A percentile compares a stretch with the other conserved stretches of the same genome.
Evolutionary conservation across 2,888 invertebrate species (phyloP).

Genomic region (Agriopis leucophaearia): DNA sequence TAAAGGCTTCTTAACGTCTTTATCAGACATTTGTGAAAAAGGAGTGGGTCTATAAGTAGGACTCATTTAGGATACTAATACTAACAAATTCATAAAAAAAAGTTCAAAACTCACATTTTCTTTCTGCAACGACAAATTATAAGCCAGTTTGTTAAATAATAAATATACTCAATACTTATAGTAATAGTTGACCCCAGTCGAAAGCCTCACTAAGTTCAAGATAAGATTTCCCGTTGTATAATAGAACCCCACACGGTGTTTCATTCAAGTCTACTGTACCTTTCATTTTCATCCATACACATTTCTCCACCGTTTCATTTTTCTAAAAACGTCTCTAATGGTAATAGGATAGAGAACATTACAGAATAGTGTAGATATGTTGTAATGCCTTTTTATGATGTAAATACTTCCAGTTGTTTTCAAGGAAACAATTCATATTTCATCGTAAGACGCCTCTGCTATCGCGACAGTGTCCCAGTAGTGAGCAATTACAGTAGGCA

Average conservation of each 20-base stretch:
- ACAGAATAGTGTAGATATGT: conserved; percentile 4
- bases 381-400: conserved; percentile 21
- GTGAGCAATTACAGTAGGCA: conserved; percentile 79
- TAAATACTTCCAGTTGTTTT: conserved; percentile 46
- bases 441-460: conserved; percentile 64
- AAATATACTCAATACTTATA: not conserved
- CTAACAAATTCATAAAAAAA: no score
- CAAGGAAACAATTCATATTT: conserved; percentile 63
- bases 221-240: conserved; percentile 41
- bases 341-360: not conserved
- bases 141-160: not conserved
- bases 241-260: conserved; percentile 48
- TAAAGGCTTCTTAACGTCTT: no score
- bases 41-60: no score
- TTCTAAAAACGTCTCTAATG: conserved; percentile 18
- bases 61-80: no score
- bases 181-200: conserved; percentile 28
- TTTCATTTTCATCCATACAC: conserved; percentile 31
- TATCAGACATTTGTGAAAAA: no score
- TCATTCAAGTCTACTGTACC: conserved; percentile 48
- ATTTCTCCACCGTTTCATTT: conserved; percentile 17
- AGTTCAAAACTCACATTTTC: no score
- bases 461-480: conserved; percentile 69
- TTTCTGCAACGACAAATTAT: no score
- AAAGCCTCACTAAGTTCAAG: conserved; percentile 30